Percentiles rank a stretch among this genome's conserved stretches.
phyloP scores from a whole-genome alignment of 2,113 vertebrate genomes.

The Cebidichthys violaceus region DNA sequence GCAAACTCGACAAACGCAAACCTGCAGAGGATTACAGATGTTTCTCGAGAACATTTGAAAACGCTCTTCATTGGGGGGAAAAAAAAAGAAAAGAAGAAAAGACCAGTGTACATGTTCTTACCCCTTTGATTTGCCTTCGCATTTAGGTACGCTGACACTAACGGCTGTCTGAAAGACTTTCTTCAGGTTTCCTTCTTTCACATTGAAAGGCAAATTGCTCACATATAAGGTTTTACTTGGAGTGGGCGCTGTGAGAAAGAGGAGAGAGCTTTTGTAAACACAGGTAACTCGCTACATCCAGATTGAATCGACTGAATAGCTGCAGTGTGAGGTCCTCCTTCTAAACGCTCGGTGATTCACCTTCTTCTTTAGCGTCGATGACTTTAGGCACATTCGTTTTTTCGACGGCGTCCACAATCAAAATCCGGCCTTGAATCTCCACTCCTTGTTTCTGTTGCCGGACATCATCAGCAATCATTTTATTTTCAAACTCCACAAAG shows the following conservation, averaged over 20 bases:
- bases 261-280: not conserved
- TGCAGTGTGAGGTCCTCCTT: not conserved
- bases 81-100: not conserved
- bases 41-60: not conserved
- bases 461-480: slow-evolving; percentile 85
- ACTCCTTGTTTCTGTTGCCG: slow-evolving; percentile 85
- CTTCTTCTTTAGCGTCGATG: slow-evolving; percentile 28
- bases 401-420: slow-evolving; percentile 87
- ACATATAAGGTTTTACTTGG: slow-evolving; percentile 85
- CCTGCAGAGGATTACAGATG: slow-evolving; percentile 67
- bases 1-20: slow-evolving; percentile 90
- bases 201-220: slow-evolving; percentile 86
- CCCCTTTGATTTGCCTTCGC: slow-evolving; percentile 87
- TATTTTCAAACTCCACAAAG: slow-evolving; percentile 91
- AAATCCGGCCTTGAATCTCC: slow-evolving; percentile 86
- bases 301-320: not conserved
- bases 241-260: slow-evolving; percentile 32
- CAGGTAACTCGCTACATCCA: not conserved
- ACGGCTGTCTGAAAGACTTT: slow-evolving; percentile 89
- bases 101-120: slow-evolving; percentile 56
- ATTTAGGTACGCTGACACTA: slow-evolving; percentile 86
- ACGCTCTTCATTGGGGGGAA: not conserved
- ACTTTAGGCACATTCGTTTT: slow-evolving; percentile 78
- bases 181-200: slow-evolving; percentile 86
- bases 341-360: slow-evolving; percentile 29